Conservation (phyloP, 2,888 invertebrate species). For the Tricholauxania praeusta region DNA sequence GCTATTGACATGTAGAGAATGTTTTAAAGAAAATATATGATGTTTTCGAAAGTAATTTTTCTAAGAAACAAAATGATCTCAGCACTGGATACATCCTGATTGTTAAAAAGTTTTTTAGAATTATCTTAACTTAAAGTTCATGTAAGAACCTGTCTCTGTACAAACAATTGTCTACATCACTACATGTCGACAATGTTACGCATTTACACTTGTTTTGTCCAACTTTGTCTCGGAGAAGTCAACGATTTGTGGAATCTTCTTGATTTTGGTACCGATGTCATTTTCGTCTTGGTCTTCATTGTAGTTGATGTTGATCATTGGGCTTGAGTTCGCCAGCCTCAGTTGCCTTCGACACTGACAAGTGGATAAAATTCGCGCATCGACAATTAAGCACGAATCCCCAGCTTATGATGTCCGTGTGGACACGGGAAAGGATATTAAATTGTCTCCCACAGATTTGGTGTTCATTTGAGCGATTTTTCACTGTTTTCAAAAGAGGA, state of each 20-base stretch:
- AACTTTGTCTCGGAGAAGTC: not conserved
- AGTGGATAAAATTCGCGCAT: conserved; percentile 56
- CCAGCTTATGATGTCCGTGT: conserved; percentile 18
- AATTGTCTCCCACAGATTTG: conserved; percentile 53
- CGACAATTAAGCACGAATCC: conserved; percentile 63
- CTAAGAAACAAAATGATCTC: too few species aligned
- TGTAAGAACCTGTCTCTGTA: too few species aligned
- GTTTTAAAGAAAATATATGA: not conserved
- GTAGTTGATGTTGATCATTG: conserved; percentile 30
- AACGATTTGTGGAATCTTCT: conserved; percentile 35
- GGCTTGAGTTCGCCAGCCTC: not conserved
- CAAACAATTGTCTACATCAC: not conserved
- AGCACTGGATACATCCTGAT: too few species aligned
- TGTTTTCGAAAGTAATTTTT: not conserved
- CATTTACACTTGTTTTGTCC: not conserved
- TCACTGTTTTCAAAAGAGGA: conserved; percentile 9
- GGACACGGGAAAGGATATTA: conserved; percentile 52
- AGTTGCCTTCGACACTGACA: conserved; percentile 19
- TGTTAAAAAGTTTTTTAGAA: too few species aligned
- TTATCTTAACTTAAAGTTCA: too few species aligned
- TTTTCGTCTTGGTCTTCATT: conserved; percentile 1
- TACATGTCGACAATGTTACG: not conserved
- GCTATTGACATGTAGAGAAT: not conserved
- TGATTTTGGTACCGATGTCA: conserved; percentile 5
- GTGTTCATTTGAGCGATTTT: conserved; percentile 25